Conservation (phyloP, 2,113 vertebrate species). For the Phalacrocorax brasilianus region DNA sequence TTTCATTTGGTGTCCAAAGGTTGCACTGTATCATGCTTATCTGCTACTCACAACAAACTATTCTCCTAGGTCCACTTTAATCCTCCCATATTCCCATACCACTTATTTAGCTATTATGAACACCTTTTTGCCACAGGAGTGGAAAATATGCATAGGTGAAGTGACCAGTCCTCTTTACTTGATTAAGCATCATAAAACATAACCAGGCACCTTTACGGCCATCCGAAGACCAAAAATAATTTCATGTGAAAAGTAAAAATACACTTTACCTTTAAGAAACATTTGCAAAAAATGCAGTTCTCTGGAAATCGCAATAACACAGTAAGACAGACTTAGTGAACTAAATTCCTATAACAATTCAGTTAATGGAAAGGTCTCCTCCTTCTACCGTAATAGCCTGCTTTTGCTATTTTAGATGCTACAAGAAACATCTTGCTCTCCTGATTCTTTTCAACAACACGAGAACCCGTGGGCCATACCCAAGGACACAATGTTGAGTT, state of each 20-base stretch:
- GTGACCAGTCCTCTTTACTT: neutral
- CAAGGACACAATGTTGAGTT: neutral
- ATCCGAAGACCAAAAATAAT: neutral
- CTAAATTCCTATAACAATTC: neutral
- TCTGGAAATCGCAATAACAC: neutral
- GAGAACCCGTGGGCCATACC: neutral
- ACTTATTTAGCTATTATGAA: neutral
- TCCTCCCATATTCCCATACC: neutral
- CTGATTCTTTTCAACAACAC: neutral
- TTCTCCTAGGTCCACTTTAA: neutral
- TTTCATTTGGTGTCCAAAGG: neutral
- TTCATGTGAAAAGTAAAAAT: neutral
- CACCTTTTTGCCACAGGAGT: neutral
- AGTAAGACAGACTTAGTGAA: neutral
- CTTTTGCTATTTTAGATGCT: neutral
- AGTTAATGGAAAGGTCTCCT: neutral
- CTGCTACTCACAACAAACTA: neutral
- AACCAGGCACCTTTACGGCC: neutral
- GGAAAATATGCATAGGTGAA: neutral
- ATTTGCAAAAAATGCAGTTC: neutral
- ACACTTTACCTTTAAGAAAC: neutral
- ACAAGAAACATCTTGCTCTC: neutral
- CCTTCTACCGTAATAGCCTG: neutral
- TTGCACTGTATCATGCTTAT: neutral
- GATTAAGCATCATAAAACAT: neutral